phyloP scores from a whole-genome alignment of 2,113 vertebrate species.

The Dromaius novaehollandiae region DNA sequence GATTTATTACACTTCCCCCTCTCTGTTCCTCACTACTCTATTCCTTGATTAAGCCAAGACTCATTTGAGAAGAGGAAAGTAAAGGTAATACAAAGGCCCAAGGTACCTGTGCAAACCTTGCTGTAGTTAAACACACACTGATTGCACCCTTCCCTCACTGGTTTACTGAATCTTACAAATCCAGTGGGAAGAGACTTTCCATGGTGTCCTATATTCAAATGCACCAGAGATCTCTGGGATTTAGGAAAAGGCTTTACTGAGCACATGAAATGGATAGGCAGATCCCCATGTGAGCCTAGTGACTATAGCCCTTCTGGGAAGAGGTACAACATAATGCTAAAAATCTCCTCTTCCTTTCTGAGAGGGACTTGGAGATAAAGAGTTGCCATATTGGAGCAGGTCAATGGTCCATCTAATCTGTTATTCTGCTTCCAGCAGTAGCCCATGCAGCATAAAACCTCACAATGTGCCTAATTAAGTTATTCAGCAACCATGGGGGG shows the following conservation, averaged over 20 bases:
- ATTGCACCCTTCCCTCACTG: not conserved
- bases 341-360: not conserved
- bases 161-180: not conserved
- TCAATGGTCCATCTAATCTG: constrained; percentile 58
- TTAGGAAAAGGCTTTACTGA: not conserved
- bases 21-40: not conserved
- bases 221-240: not conserved
- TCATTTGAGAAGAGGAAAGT: not conserved
- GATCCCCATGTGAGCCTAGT: not conserved
- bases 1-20: not conserved
- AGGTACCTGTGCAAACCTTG: not conserved
- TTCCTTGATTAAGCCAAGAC: not conserved
- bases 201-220: not conserved
- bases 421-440: constrained; percentile 63
- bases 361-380: constrained; percentile 28
- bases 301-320: not conserved
- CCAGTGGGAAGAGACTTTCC: not conserved
- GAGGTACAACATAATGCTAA: not conserved
- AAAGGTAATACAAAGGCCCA: not conserved
- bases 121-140: not conserved
- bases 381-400: constrained; percentile 33
- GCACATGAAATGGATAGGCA: not conserved
- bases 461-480: constrained; percentile 65
- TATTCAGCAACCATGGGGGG: constrained; percentile 50
- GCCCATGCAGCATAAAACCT: constrained; percentile 13